These are phyloP conservation scores for Netelia inedita DNA, from an alignment of 2,888 invertebrate genomes.

Conservation along the genomic window DNA sequence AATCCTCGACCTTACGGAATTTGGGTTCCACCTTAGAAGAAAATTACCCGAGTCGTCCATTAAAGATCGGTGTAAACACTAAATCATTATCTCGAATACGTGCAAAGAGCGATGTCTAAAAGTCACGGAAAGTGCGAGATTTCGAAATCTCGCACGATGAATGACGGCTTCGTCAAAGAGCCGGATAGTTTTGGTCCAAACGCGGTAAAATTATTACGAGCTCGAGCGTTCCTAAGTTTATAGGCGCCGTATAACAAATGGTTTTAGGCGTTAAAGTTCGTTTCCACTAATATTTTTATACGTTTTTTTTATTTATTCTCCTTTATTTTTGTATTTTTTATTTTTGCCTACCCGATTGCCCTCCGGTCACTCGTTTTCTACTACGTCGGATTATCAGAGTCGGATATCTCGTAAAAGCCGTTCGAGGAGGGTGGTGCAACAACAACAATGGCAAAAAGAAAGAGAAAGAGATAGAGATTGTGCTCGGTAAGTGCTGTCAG, in stretches of 20 bases:
- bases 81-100: neutral
- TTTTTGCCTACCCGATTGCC: too few species aligned
- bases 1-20: neutral
- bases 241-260: too few species aligned
- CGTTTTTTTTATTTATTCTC: neutral
- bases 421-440: constrained; percentile 29
- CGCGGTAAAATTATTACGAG: neutral
- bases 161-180: neutral
- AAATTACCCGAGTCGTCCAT: neutral
- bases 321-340: neutral
- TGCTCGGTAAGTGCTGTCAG: neutral
- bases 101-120: neutral
- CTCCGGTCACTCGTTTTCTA: neutral
- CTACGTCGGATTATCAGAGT: constrained; percentile 14
- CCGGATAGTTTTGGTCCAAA: neutral
- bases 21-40: neutral
- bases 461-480: neutral
- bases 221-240: neutral
- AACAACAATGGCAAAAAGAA: constrained; percentile 11
- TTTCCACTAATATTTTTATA: too few species aligned
- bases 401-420: constrained; percentile 38
- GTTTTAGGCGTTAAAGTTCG: too few species aligned
- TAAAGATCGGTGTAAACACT: neutral
- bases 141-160: neutral
- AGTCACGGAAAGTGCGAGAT: neutral